A percentile compares a stretch with the other conserved stretches of the same genome.
Conservation (phyloP, 2,113 vertebrate species). For the Paramormyrops kingsleyae region DNA sequence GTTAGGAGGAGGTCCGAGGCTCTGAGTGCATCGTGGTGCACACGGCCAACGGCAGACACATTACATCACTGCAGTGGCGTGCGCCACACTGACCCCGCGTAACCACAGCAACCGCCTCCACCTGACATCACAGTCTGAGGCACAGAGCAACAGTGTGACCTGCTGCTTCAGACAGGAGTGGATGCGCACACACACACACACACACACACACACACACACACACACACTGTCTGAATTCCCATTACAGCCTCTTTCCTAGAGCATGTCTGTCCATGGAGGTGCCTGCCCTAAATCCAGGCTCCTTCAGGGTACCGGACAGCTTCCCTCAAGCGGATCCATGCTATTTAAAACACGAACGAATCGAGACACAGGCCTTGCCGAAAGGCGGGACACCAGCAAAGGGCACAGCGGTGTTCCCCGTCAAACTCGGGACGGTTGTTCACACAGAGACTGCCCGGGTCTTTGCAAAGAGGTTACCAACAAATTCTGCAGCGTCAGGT, state of each 20-base stretch:
- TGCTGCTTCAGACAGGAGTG: background rate
- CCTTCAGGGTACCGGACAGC: background rate
- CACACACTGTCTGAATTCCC: background rate
- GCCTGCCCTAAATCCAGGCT: background rate
- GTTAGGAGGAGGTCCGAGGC: too few relatives aligned
- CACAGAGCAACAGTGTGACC: background rate
- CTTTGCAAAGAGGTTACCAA: background rate
- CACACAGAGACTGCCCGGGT: too few relatives aligned
- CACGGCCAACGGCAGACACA: slow-evolving; percentile 25
- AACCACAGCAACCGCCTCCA: slow-evolving; percentile 46
- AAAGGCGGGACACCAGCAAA: background rate
- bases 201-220: background rate
- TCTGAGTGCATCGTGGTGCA: background rate
- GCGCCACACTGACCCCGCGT: slow-evolving; percentile 31
- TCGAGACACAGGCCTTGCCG: background rate
- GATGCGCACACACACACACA: background rate
- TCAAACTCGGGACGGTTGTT: background rate
- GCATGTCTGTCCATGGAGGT: background rate
- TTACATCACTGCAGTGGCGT: slow-evolving; percentile 38
- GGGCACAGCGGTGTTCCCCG: background rate
- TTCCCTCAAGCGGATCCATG: background rate
- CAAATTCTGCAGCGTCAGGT: background rate
- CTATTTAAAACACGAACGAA: background rate
- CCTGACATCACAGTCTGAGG: slow-evolving; percentile 38
- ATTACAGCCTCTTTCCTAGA: background rate